Evolutionary conservation across 53 echinoderm and acorn worm genomes (phyloP).

Genomic region (Antedon mediterranea): DNA sequence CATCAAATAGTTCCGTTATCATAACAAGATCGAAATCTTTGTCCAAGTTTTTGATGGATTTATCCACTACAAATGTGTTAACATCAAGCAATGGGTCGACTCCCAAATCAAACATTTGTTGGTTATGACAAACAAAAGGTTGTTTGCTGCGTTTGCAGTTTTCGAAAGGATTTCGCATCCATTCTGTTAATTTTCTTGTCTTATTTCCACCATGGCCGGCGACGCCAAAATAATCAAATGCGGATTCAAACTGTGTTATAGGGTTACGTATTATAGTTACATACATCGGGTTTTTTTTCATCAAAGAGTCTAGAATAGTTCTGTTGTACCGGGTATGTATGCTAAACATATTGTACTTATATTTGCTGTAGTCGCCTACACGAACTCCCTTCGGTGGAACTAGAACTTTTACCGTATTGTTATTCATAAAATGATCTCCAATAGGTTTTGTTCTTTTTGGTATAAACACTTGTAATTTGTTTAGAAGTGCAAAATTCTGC

Average conservation of each 20-base stretch:
- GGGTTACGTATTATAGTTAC: conserved; percentile 36
- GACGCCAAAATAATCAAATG: conserved; percentile 27
- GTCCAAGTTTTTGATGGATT: conserved; percentile 10
- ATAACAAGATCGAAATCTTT: conserved; percentile 37
- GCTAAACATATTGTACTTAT: conserved; percentile 16
- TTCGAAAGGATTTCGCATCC: too few species aligned
- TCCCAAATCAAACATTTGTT: conserved; percentile 42
- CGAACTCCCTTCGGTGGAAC: too few species aligned
- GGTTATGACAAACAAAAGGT: too few species aligned
- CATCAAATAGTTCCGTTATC: conserved; percentile 45
- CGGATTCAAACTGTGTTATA: conserved; percentile 29
- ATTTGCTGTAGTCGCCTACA: too few species aligned
- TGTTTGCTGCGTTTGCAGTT: too few species aligned
- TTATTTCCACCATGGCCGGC: background rate
- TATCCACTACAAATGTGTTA: conserved; percentile 6
- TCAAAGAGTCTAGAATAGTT: background rate
- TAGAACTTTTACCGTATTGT: too few species aligned
- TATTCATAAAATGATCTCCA: too few species aligned
- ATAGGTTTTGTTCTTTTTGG: background rate
- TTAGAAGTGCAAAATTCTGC: background rate
- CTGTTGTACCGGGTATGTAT: conserved; percentile 34
- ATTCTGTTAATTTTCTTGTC: too few species aligned
- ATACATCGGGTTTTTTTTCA: conserved; percentile 14
- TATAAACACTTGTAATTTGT: background rate
- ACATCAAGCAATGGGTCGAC: conserved; percentile 9